A percentile compares a stretch with the other conserved stretches of the same genome.
These are phyloP conservation scores for Artemisiospiza belli DNA, from an alignment of 2,113 vertebrate genomes.

Conservation along the genomic window DNA sequence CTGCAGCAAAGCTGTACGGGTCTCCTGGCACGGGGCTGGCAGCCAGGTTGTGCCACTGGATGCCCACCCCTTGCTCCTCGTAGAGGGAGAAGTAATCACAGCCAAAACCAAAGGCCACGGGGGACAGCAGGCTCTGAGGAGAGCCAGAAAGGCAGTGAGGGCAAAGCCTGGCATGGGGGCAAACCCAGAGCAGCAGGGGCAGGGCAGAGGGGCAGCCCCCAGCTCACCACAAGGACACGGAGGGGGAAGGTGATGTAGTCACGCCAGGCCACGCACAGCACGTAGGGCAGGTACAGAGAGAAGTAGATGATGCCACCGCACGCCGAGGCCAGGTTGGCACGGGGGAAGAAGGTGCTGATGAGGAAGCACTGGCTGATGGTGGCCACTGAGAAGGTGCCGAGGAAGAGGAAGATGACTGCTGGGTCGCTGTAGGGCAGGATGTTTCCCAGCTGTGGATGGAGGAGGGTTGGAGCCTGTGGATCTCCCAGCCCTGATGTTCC, in stretches of 20 bases:
- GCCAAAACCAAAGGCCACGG: constrained; percentile 91
- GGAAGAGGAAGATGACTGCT: constrained; percentile 83
- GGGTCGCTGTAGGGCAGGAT: constrained; percentile 90
- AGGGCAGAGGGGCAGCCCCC: accelerated
- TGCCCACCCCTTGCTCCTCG: constrained; percentile 88
- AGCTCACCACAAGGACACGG: constrained; percentile 79
- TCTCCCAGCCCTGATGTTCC: no score
- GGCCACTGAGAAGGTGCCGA: constrained; percentile 85
- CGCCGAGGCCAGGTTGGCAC: constrained; percentile 87
- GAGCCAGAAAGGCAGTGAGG: accelerated
- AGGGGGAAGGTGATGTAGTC: constrained; percentile 77
- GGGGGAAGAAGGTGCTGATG: constrained; percentile 89
- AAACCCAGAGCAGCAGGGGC: accelerated
- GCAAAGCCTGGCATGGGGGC: accelerated
- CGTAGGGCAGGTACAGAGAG: constrained; percentile 86
- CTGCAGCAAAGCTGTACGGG: constrained; percentile 79
- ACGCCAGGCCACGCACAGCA: constrained; percentile 88
- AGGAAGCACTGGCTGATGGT: constrained; percentile 92
- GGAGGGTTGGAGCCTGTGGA: neutral
- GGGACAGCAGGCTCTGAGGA: constrained; percentile 88
- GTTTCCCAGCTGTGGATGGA: constrained; percentile 76
- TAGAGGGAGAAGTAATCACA: constrained; percentile 90
- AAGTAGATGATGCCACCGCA: constrained; percentile 91
- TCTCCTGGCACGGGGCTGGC: constrained; percentile 80
- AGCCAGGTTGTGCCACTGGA: constrained; percentile 86